Evolutionary conservation across 2,888 invertebrate genomes (phyloP).

Genomic region (Melolontha melolontha): DNA sequence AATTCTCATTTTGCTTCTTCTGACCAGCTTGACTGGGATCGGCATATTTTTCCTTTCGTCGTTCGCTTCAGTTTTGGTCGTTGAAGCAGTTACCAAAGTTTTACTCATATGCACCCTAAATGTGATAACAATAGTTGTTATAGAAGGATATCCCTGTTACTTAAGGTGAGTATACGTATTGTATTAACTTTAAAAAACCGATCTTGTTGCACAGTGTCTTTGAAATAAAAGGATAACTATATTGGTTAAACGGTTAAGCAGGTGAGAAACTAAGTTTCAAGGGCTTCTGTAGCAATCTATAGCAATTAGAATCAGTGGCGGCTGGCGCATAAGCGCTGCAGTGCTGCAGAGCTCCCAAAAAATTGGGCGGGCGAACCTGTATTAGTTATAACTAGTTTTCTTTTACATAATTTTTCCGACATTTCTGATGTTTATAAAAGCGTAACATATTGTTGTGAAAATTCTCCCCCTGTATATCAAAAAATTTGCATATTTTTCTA

Average conservation of each 20-base stretch:
- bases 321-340: too few relatives aligned
- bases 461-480: too few relatives aligned
- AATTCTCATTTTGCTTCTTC: slow-evolving; percentile 60
- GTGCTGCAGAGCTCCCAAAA: too few relatives aligned
- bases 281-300: background rate
- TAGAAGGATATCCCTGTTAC: slow-evolving; percentile 71
- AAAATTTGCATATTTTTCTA: too few relatives aligned
- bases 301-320: too few relatives aligned
- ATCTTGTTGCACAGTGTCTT: background rate
- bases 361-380: too few relatives aligned
- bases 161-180: slow-evolving; percentile 65
- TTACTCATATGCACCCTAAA: slow-evolving; percentile 68
- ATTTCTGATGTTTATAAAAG: too few relatives aligned
- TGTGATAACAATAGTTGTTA: slow-evolving; percentile 66
- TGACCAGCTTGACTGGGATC: slow-evolving; percentile 66
- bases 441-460: too few relatives aligned
- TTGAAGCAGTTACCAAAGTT: slow-evolving; percentile 65
- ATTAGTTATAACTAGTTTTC: too few relatives aligned
- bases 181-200: too few relatives aligned
- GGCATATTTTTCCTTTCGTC: slow-evolving; percentile 68
- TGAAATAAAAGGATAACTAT: background rate
- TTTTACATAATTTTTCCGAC: too few relatives aligned
- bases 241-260: background rate
- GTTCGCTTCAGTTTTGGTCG: slow-evolving; percentile 58
- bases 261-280: background rate